These are phyloP conservation scores for Lasioglossum calceatum DNA, from an alignment of 2,888 invertebrate genomes.

Conservation along the genomic window DNA sequence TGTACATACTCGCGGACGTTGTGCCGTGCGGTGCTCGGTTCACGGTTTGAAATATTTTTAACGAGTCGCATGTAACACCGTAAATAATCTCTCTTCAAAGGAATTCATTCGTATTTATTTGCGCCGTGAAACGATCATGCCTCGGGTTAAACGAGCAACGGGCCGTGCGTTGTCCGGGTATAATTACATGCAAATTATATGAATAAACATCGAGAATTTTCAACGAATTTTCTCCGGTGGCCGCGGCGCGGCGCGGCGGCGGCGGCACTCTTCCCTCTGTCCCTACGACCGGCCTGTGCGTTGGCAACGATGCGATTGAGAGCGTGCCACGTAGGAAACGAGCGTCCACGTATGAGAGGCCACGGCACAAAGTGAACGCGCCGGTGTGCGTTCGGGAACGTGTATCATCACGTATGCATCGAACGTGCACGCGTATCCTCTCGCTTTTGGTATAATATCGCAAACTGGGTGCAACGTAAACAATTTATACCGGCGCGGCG, in stretches of 20 bases:
- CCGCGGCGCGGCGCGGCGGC: constrained; percentile 38
- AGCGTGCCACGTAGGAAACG: constrained; percentile 57
- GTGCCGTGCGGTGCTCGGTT: neutral
- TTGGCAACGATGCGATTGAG: constrained; percentile 68
- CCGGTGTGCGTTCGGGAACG: constrained; percentile 34
- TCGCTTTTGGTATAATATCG: constrained; percentile 75
- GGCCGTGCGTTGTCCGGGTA: constrained; percentile 46
- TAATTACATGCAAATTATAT: constrained; percentile 79
- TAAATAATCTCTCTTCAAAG: constrained; percentile 27
- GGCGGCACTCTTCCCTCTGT: constrained; percentile 40
- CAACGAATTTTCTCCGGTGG: constrained; percentile 73
- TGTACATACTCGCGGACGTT: neutral
- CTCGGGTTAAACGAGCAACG: constrained; percentile 24
- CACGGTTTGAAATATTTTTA: constrained; percentile 15
- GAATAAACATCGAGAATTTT: constrained; percentile 79
- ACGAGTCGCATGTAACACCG: constrained; percentile 13
- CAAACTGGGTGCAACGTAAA: constrained; percentile 78
- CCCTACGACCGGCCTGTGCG: constrained; percentile 48
- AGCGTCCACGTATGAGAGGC: constrained; percentile 31
- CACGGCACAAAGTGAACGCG: constrained; percentile 48
- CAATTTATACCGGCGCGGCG: constrained; percentile 77
- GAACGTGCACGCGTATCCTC: constrained; percentile 39
- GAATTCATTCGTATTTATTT: constrained; percentile 41
- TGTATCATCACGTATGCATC: constrained; percentile 53
- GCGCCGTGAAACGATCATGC: constrained; percentile 33